Base-by-base conservation (phyloP, 2,888 invertebrate species). In the Phortica okadai region DNA sequence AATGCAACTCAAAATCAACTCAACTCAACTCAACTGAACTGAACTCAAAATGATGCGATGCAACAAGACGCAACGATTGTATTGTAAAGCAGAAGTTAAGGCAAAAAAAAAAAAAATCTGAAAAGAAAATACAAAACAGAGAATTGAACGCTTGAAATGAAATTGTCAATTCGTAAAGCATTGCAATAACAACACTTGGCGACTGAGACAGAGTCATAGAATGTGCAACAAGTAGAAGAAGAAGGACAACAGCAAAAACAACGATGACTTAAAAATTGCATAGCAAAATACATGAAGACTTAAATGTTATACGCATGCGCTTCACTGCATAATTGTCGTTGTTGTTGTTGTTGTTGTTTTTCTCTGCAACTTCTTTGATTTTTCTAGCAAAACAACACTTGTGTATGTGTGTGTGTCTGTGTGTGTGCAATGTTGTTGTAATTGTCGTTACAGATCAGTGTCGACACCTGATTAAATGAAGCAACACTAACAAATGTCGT, bases 401-500 rank as follows among this genome's bases (percentile, higher is more conserved):
- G 33, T 33, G 33, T 21, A 21, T 50, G 8, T 50, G 50, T 14
- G 50, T 8, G 8, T 14, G 14, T 50, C 1, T 75, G 14, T 11
- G 33, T n/a, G 25, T 44, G 72, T 33, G 62, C 77, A 78, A 78
- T 62, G 80, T 81, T 76, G 84, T 89, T 90, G 90, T 88, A 85
- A 89, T 89, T 90, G 90, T 90, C 89, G 89, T 88, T 85, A 81
- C 82, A 84, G 86, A 89, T 89, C 89, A 89, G 86, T 83, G 83
- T 88, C 89, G 89, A 89, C 89, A 89, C 90, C 90, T 90, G 89
- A 89, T 88, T 89, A 87, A 90, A 83, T 88, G 88, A 84, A 85
- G 87, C 88, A 89, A 81, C 85, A 82, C 80, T 79, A 82, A 82
- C 88, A 82, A 81, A 82, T 78, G 80, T 79, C 80, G 82, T 77